phyloP scores from a whole-genome alignment of 1,140 invertebrate species.

The Apis florea region DNA sequence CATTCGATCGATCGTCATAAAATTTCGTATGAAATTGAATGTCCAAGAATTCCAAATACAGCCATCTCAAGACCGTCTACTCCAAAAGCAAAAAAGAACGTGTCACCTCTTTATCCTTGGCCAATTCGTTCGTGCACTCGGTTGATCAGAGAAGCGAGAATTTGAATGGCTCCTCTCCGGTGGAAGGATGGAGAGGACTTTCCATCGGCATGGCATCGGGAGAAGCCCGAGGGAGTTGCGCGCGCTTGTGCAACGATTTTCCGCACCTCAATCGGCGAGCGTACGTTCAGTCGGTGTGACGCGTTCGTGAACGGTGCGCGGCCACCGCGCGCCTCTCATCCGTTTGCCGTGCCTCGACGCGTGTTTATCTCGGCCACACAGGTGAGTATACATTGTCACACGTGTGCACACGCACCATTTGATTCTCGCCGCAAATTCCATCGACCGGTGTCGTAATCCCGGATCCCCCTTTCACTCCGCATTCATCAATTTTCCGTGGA shows the following conservation, averaged over 20 bases:
- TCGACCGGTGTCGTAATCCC: not conserved
- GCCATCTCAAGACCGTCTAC: too few species aligned
- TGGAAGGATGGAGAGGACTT: not conserved
- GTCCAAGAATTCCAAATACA: too few species aligned
- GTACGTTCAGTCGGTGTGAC: constrained; percentile 62
- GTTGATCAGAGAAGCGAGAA: too few species aligned
- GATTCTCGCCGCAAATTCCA: not conserved
- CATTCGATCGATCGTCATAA: too few species aligned
- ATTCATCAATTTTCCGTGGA: too few species aligned
- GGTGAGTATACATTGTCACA: constrained; percentile 20
- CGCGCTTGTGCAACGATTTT: constrained; percentile 64
- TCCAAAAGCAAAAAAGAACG: too few species aligned
- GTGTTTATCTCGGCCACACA: constrained; percentile 14
- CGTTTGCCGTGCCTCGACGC: not conserved
- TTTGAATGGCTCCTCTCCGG: too few species aligned
- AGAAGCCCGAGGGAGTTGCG: constrained; percentile 56
- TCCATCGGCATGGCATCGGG: not conserved
- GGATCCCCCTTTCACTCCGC: not conserved
- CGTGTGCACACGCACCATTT: not conserved
- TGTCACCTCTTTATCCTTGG: too few species aligned
- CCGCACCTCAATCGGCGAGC: constrained; percentile 58
- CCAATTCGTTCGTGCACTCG: too few species aligned
- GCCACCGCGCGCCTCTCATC: not conserved
- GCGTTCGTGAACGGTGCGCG: constrained; percentile 61
- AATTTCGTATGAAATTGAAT: too few species aligned